These are phyloP conservation scores for Microtus ochrogaster DNA, from an alignment of 2,113 vertebrate species.

Conservation along the genomic window DNA sequence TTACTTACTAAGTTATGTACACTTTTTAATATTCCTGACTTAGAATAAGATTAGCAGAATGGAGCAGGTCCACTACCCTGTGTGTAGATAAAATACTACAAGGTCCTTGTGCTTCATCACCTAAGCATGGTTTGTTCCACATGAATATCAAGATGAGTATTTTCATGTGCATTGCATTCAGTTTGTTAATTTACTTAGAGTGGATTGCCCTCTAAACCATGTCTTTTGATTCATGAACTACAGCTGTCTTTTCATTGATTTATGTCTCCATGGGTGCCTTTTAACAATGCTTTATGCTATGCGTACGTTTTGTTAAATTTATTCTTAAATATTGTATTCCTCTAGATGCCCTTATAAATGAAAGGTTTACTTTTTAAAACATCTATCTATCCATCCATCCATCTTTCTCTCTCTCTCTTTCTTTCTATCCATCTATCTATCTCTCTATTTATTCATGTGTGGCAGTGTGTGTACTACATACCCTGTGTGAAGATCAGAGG, in stretches of 20 bases:
- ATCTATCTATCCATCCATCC: not conserved
- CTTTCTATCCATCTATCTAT: not conserved
- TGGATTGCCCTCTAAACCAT: not conserved
- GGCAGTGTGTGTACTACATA: not conserved
- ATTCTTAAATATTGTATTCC: slow-evolving; percentile 13
- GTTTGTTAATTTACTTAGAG: not conserved
- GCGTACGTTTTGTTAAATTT: slow-evolving; percentile 48
- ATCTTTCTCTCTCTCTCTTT: accelerated
- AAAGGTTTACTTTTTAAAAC: not conserved
- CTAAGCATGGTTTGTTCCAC: not conserved
- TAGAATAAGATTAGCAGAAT: not conserved
- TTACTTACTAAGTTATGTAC: slow-evolving; percentile 9
- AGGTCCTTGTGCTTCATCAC: not conserved
- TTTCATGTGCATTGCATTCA: not conserved
- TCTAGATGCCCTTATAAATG: not conserved
- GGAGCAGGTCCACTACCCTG: not conserved
- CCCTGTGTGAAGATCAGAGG: not conserved
- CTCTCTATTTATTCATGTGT: not conserved
- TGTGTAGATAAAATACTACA: not conserved
- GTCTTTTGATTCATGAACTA: not conserved
- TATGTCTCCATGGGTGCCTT: not conserved
- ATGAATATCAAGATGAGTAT: not conserved
- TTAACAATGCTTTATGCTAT: not conserved
- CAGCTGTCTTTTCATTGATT: slow-evolving; percentile 41
- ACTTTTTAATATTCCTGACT: slow-evolving; percentile 3